Base-by-base conservation (phyloP, 2,113 vertebrate species). In the Pithys albifrons region DNA sequence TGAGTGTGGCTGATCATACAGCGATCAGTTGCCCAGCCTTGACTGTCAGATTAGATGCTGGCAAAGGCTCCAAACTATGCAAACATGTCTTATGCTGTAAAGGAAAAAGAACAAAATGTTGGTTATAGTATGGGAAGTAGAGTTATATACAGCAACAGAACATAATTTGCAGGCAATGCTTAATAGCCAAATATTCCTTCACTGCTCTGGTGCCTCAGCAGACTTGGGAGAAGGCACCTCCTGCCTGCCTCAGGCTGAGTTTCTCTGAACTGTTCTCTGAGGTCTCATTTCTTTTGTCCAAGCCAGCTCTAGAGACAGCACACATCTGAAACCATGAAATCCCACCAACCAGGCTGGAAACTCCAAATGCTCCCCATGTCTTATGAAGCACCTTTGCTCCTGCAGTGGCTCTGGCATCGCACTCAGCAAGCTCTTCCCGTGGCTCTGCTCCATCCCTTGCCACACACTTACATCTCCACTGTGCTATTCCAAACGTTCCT, bases 1-100 rank as follows among this genome's bases (percentile, higher is more conserved):
- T 7, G 27, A 67, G 45, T 0, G 1, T 33, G 25, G 54, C 49
- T 41, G 33, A 11, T 28, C 10, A 6, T 8, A 25, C 17, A 19
- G 66, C 0, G 0, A 35, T 24, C 74, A 12, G n/a, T 35, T 49
- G 66, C 46, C 27, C 49, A 12, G 64, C 37, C 22, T 10, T 2
- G 2, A 24, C 6, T 4, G 12, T 16, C 82, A 37, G 43, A 55
- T 81, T 14, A 55, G 64, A 29, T 5, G 29, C 57, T 57, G 52
- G n/a, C 31, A 59, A 35, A 46, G 39, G n/a, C 43, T 67, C 66
- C 39, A 76, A 65, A 18, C 15, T 64, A 49, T 17, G 58, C 45
- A 41, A 57, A 37, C 10, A 2, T 28, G 31, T 14, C 28, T 29
- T 17, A 1, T 10, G 25, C 71, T 73, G 2, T 19, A 45, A 65